Percentiles rank a stretch among this genome's conserved stretches.
These are phyloP conservation scores for Eurytoma adleriae DNA, from an alignment of 2,888 invertebrate species.

Conservation along the genomic window DNA sequence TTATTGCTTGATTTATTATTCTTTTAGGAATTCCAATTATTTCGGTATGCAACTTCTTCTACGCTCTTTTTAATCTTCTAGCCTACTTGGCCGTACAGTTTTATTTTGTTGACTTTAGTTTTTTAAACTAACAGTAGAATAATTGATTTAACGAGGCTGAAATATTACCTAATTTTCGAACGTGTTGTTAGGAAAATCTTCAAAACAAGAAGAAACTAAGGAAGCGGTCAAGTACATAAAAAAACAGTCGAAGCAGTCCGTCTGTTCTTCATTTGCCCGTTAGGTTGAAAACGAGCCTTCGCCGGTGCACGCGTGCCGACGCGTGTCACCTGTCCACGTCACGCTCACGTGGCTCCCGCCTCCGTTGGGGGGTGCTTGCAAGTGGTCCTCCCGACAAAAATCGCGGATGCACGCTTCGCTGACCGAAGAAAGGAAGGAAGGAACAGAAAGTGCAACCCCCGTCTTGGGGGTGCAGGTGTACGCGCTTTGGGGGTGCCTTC, in stretches of 20 bases:
- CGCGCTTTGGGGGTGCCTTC: slow-evolving; percentile 51
- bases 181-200: neutral
- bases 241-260: neutral
- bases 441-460: slow-evolving; percentile 30
- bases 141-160: neutral
- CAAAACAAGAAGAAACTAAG: neutral
- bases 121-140: neutral
- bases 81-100: too few relatives aligned
- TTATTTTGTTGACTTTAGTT: too few relatives aligned
- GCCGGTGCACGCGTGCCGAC: slow-evolving; percentile 66
- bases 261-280: neutral
- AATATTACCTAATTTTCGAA: neutral
- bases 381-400: slow-evolving; percentile 3
- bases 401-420: slow-evolving; percentile 56
- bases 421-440: slow-evolving; percentile 36
- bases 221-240: neutral
- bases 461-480: slow-evolving; percentile 75
- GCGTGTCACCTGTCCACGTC: slow-evolving; percentile 75
- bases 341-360: slow-evolving; percentile 66
- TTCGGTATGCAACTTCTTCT: too few relatives aligned
- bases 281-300: slow-evolving; percentile 44
- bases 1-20: slow-evolving; percentile 13
- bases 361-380: slow-evolving; percentile 35
- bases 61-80: too few relatives aligned
- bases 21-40: too few relatives aligned